Base-by-base conservation (phyloP, 2,888 invertebrate species). In the Leucophora obtusa region DNA sequence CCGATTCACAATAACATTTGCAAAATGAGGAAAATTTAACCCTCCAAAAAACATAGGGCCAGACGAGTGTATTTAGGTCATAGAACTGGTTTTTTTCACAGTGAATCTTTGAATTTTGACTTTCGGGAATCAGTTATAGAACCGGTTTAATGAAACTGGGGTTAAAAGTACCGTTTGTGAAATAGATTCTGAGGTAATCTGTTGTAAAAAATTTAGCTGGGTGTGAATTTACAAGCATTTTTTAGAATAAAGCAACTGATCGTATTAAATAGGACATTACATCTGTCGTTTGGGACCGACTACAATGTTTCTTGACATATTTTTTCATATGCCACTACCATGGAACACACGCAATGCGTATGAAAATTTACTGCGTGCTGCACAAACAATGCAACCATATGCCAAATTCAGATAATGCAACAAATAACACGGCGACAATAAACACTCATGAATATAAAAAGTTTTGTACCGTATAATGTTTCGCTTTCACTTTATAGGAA, bases 401-500 rank as follows among this genome's bases (percentile, higher is more conserved):
- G n/a, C 14, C 18, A 14, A 35, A 53, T 35, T n/a, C 35, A 66
- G 53, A 9, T 9, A 35, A 54, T 66, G 53, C 53, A 65, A n/a
- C 38, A 65, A 18, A 35, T 33, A 53, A 11, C 5, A 15, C 47
- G 15, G 15, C n/a, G 17, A 24, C 17, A 17, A 24, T 15, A 28
- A 15, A 50, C 14, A 28, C 28, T 28, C 7, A 28, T 28, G 28
- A 28, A 28, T 28, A 28, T 7, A 28, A 28, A 21, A 28, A 38
- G n/a, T 24, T 14, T 51, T 53, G 43, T 53, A 35, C 35, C 17
- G 33, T 35, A 14, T 53, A n/a, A n/a, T n/a, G n/a, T n/a, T 54
- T 66, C 53, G 65, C 65, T 66, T 66, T 66, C 65, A 66, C 65
- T 66, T 66, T 35, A 35, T 18, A 21, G 18, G 9, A 53, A 38